Conservation (phyloP, 2,888 invertebrate genomes). For the Drosophila borborema region DNA sequence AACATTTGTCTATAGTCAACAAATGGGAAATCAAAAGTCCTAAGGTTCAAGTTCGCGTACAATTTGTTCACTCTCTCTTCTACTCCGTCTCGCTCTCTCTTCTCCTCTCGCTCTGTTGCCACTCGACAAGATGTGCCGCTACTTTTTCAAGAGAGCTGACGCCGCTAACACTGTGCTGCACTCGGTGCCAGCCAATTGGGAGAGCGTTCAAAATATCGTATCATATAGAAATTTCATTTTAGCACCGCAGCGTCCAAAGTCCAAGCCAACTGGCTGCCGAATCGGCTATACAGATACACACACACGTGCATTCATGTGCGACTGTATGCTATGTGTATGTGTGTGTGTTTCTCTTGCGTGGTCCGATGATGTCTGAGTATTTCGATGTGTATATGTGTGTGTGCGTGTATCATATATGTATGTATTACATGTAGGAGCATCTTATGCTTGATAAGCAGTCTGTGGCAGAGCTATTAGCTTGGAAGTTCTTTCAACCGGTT, state of each 20-base stretch:
- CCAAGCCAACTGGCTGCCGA: conserved; percentile 53
- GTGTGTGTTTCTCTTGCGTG: conserved; percentile 41
- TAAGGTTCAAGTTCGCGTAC: conserved; percentile 53
- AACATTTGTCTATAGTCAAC: conserved; percentile 18
- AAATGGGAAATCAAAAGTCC: conserved; percentile 35
- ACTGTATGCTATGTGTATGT: conserved; percentile 4
- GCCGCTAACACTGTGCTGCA: conserved; percentile 35
- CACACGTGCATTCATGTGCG: conserved; percentile 1
- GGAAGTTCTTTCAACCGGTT: conserved; percentile 71
- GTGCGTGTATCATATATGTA: not conserved
- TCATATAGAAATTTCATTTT: conserved; percentile 73
- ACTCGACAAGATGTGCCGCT: conserved; percentile 8
- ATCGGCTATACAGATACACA: conserved; percentile 20
- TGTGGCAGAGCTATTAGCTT: conserved; percentile 57
- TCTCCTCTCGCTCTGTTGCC: conserved; percentile 3
- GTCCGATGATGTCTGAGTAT: conserved; percentile 42
- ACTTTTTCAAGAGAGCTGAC: conserved; percentile 19
- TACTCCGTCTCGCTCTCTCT: not conserved
- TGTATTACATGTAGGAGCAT: conserved; percentile 39
- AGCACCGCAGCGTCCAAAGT: conserved; percentile 66
- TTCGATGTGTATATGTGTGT: conserved; percentile 8
- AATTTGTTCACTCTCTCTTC: not conserved
- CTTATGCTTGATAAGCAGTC: conserved; percentile 71
- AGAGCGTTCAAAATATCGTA: conserved; percentile 61
- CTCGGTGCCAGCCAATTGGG: conserved; percentile 39